Evolutionary conservation across 2,797 vertebrate genomes (phyloP).

Genomic region (Alosa sapidissima): DNA sequence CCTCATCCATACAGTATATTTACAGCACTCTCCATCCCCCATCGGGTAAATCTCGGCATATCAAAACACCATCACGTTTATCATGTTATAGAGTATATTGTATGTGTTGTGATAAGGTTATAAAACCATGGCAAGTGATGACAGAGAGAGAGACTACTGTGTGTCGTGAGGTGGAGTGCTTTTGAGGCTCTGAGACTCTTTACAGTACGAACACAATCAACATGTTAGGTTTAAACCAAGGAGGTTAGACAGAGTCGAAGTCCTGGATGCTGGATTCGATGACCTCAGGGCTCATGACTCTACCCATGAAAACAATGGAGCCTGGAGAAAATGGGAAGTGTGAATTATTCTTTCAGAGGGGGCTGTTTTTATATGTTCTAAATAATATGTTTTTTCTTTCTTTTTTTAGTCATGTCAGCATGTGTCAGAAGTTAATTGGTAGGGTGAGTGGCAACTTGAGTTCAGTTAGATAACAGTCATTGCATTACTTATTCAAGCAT

Average conservation of each 20-base stretch:
- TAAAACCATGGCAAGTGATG: slow-evolving; percentile 68
- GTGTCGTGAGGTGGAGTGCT: slow-evolving; percentile 56
- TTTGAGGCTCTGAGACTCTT: slow-evolving; percentile 25
- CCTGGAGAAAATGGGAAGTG: slow-evolving; percentile 65
- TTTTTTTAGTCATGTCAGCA: not conserved
- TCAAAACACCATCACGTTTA: slow-evolving; percentile 73
- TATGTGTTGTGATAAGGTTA: slow-evolving; percentile 63
- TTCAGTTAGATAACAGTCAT: not conserved
- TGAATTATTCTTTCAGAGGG: not conserved
- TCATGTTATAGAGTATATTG: slow-evolving; percentile 61
- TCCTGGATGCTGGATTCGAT: slow-evolving; percentile 84
- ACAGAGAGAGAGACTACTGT: slow-evolving; percentile 53
- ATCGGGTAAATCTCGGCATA: slow-evolving; percentile 74
- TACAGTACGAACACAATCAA: slow-evolving; percentile 19
- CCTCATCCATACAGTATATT: slow-evolving; percentile 58
- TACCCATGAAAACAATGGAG: slow-evolving; percentile 92
- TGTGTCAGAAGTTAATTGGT: not conserved
- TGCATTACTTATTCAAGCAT: not conserved
- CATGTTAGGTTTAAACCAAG: not conserved
- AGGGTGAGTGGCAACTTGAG: not conserved
- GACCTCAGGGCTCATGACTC: slow-evolving; percentile 95
- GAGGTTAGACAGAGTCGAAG: slow-evolving; percentile 86
- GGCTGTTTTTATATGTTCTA: not conserved
- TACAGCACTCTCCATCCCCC: slow-evolving; percentile 62
- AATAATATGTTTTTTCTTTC: not conserved